Evolutionary conservation across 1,140 invertebrate species (phyloP).

Genomic region (Phthorimaea operculella): DNA sequence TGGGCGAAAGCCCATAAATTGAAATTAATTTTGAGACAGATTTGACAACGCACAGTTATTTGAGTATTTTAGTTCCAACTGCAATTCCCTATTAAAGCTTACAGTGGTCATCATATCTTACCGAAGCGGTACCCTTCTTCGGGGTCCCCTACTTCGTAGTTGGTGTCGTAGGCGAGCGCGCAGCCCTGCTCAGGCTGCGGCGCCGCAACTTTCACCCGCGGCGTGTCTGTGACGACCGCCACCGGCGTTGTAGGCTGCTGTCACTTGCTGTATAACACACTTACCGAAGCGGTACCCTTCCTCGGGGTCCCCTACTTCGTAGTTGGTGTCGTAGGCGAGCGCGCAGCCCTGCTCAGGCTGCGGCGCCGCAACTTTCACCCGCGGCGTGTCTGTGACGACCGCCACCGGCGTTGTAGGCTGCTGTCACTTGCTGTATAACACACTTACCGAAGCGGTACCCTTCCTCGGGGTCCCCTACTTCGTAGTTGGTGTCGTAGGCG

Average conservation of each 20-base stretch:
- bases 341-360: conserved; percentile 43
- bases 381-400: conserved; percentile 11
- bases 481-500: conserved; percentile 43
- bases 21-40: no score
- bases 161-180: conserved; percentile 40
- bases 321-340: conserved; percentile 43
- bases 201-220: conserved; percentile 30
- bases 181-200: conserved; percentile 45
- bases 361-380: conserved; percentile 28
- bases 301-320: conserved; percentile 36
- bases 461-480: conserved; percentile 37
- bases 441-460: conserved; percentile 55
- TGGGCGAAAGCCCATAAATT: no score
- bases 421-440: no score
- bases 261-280: no score
- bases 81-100: no score
- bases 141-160: conserved; percentile 40
- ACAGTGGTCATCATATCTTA: no score
- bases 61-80: no score
- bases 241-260: conserved; percentile 14
- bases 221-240: no score
- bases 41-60: no score
- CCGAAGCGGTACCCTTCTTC: conserved; percentile 53
- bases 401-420: conserved; percentile 12
- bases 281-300: conserved; percentile 57